A percentile compares a stretch with the other conserved stretches of the same genome.
Evolutionary conservation across 2,113 vertebrate species (phyloP).

Genomic region (Pachyramphus minor): DNA sequence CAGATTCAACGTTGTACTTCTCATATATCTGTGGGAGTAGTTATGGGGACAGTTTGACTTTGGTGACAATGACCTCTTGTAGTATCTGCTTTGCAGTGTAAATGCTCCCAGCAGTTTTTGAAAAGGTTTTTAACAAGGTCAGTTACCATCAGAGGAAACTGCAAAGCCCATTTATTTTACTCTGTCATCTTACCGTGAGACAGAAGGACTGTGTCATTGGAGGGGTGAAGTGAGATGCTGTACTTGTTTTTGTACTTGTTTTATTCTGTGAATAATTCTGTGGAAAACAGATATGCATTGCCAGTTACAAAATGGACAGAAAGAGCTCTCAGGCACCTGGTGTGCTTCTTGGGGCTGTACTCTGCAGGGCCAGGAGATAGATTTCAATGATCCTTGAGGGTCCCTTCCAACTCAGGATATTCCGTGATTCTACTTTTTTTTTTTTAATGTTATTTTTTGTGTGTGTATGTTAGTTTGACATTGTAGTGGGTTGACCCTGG

Average conservation of each 20-base stretch:
- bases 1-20: background rate
- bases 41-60: background rate
- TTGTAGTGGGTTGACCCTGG: too few relatives aligned
- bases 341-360: background rate
- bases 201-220: background rate
- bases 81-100: background rate
- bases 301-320: background rate
- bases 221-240: background rate
- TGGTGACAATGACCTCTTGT: background rate
- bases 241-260: background rate
- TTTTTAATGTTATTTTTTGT: background rate
- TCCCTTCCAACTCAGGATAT: background rate
- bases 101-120: background rate
- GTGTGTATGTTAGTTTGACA: rapidly evolving
- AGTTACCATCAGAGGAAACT: background rate
- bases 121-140: background rate
- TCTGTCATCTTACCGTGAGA: rapidly evolving
- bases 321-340: background rate
- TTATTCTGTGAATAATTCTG: background rate
- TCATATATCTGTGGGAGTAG: background rate
- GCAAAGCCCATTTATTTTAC: background rate
- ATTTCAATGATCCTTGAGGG: background rate
- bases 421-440: background rate
- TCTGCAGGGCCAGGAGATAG: background rate
- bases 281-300: background rate